phyloP scores from a whole-genome alignment of 2,797 vertebrate genomes.

The Oophaga sylvatica region DNA sequence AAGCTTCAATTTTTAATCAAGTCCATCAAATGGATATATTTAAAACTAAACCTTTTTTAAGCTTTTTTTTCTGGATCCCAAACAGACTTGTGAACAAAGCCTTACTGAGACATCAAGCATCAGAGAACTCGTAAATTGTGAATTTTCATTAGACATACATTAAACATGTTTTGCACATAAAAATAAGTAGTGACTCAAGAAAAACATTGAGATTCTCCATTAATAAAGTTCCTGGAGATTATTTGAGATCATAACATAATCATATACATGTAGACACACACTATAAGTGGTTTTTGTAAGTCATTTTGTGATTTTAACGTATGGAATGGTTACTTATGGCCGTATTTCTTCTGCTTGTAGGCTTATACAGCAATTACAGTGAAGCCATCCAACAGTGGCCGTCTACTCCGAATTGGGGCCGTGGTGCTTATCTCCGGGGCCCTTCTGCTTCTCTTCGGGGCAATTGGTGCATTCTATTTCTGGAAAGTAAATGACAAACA shows the following conservation, averaged over 20 bases:
- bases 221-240: background rate
- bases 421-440: slow-evolving; percentile 78
- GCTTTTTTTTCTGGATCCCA: no score
- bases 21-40: no score
- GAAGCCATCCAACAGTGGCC: slow-evolving; percentile 75
- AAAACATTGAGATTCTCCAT: background rate
- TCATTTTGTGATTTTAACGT: background rate
- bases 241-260: background rate
- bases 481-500: slow-evolving; percentile 87
- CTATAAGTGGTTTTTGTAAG: background rate
- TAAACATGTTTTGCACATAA: background rate
- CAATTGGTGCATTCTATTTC: slow-evolving; percentile 85
- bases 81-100: no score
- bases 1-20: no score
- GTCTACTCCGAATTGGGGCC: slow-evolving; percentile 81
- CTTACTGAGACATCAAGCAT: background rate
- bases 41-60: no score
- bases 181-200: background rate
- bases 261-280: no score
- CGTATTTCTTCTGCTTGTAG: slow-evolving; percentile 67
- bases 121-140: background rate
- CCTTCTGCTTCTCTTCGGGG: slow-evolving; percentile 84
- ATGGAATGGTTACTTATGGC: background rate
- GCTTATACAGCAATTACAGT: slow-evolving; percentile 74
- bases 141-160: background rate